A percentile compares a stretch with the other conserved stretches of the same genome.
Evolutionary conservation across 64 coral and sea anemone species (phyloP).

Genomic region (Porites lutea): DNA sequence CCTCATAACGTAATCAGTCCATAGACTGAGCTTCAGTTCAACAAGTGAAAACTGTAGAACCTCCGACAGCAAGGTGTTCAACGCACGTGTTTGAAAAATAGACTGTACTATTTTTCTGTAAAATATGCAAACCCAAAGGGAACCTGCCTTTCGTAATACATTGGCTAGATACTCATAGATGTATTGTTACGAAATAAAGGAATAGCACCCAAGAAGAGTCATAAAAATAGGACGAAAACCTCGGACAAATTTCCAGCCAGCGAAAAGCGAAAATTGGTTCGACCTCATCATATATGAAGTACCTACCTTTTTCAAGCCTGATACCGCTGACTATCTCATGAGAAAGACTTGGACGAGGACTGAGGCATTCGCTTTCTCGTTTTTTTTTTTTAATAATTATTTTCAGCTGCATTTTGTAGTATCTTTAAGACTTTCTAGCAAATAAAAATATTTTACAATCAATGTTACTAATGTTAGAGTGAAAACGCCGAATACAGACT

Average conservation of each 20-base stretch:
- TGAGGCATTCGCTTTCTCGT: no score
- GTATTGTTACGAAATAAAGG: not conserved
- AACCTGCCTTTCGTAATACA: not conserved
- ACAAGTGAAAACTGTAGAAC: not conserved
- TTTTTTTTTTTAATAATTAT: no score
- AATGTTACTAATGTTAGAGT: no score
- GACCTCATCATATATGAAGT: no score
- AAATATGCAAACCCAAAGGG: not conserved
- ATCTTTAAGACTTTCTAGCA: not conserved
- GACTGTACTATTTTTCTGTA: not conserved
- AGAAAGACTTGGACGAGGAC: not conserved
- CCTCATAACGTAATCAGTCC: conserved; percentile 44
- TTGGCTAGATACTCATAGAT: not conserved
- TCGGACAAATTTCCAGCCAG: no score
- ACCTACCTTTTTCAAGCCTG: not conserved
- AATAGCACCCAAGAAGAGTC: not conserved
- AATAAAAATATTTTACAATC: not conserved
- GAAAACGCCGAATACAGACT: no score
- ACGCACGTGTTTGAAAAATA: not conserved
- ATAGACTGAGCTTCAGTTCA: not conserved
- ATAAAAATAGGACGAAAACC: not conserved
- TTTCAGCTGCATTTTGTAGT: no score
- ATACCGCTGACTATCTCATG: not conserved
- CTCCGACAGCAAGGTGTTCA: not conserved
- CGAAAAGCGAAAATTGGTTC: not conserved